Percentiles rank a stretch among this genome's conserved stretches.
phyloP scores from a whole-genome alignment of 1,140 invertebrate species.

The Charaxes varanes region DNA sequence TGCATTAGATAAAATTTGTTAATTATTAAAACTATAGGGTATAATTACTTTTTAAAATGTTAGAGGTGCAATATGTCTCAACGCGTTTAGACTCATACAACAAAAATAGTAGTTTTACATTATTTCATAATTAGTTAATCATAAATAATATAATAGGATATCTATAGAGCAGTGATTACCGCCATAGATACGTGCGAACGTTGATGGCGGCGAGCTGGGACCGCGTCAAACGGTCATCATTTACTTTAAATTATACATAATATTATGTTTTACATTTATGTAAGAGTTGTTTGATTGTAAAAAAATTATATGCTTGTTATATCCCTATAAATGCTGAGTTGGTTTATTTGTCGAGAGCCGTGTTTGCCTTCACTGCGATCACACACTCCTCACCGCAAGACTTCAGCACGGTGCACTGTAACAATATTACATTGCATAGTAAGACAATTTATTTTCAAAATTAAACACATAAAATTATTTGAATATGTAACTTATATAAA shows the following conservation, averaged over 20 bases:
- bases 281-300: conserved; percentile 71
- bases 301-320: conserved; percentile 70
- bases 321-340: conserved; percentile 69
- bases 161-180: background rate
- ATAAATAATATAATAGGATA: conserved; percentile 1
- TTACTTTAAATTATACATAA: conserved; percentile 72
- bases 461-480: too few species aligned
- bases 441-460: too few species aligned
- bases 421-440: too few species aligned
- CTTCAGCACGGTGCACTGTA: conserved; percentile 92
- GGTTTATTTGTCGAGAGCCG: conserved; percentile 92
- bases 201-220: conserved; percentile 9
- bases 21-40: too few species aligned
- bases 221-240: conserved; percentile 44
- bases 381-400: conserved; percentile 94
- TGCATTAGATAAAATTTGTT: too few species aligned
- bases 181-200: background rate
- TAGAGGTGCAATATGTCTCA: too few species aligned
- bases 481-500: too few species aligned
- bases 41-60: too few species aligned
- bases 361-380: conserved; percentile 95
- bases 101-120: too few species aligned
- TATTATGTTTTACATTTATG: conserved; percentile 75
- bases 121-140: too few species aligned
- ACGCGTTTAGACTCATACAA: too few species aligned